These are phyloP conservation scores for Meleagris gallopavo DNA, from an alignment of 2,113 vertebrate genomes.

Conservation along the genomic window DNA sequence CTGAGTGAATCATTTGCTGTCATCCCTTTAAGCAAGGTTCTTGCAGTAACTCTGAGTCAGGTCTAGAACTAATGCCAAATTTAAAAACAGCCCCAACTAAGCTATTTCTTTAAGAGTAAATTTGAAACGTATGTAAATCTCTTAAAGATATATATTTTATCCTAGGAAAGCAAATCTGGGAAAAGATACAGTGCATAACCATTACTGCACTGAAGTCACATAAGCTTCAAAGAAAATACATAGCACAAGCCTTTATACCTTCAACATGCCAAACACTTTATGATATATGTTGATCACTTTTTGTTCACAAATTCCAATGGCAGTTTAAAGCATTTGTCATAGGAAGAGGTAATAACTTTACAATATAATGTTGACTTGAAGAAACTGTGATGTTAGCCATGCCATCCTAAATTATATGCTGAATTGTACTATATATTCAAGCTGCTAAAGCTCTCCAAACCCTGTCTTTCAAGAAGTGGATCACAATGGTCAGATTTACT, in stretches of 20 bases:
- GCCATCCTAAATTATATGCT: neutral
- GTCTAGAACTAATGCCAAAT: slow-evolving; percentile 48
- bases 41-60: slow-evolving; percentile 54
- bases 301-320: neutral
- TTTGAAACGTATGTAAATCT: neutral
- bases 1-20: slow-evolving; percentile 28
- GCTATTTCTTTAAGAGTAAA: neutral
- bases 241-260: neutral
- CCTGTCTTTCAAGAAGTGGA: neutral
- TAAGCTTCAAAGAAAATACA: neutral
- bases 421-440: neutral
- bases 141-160: neutral
- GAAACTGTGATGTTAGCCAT: neutral
- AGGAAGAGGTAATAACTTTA: neutral
- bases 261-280: neutral
- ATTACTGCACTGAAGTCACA: neutral
- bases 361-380: neutral
- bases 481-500: neutral
- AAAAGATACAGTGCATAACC: neutral
- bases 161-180: neutral
- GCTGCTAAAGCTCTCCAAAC: neutral
- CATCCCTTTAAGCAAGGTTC: slow-evolving; percentile 49
- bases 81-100: neutral
- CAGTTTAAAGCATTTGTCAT: neutral
- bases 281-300: neutral